These are phyloP conservation scores for Acropternis orthonyx DNA, from an alignment of 2,797 vertebrate species.

Conservation along the genomic window DNA sequence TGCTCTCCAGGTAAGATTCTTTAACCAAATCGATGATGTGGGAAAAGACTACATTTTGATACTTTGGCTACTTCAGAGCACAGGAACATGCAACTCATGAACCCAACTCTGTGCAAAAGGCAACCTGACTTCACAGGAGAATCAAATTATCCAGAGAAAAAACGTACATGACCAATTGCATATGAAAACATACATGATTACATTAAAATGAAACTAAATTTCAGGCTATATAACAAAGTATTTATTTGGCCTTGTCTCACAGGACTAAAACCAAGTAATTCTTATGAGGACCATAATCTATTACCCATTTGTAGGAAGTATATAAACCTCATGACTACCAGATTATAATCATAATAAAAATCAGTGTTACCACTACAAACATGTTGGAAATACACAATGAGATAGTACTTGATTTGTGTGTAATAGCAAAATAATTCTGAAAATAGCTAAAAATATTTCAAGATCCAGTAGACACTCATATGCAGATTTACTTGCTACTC, in stretches of 20 bases:
- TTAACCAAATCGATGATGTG: fast-evolving
- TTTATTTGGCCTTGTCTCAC: neutral
- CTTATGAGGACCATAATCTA: neutral
- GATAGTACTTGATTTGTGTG: neutral
- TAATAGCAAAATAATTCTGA: neutral
- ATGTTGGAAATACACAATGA: neutral
- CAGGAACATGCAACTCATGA: neutral
- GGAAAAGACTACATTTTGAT: neutral
- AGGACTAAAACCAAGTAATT: neutral
- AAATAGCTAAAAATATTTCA: neutral
- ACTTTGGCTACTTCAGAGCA: neutral
- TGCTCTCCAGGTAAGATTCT: neutral
- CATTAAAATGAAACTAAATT: neutral
- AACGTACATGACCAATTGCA: neutral
- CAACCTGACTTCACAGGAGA: neutral
- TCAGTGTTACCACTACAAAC: neutral
- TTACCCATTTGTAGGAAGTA: neutral
- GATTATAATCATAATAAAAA: neutral
- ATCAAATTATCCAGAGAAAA: neutral
- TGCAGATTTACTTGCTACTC: neutral
- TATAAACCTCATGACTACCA: neutral
- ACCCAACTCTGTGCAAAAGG: neutral
- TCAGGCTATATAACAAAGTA: neutral
- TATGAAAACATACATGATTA: neutral
- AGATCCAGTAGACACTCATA: neutral